Evolutionary conservation across 2,113 vertebrate genomes (phyloP).

Genomic region (Phylloscopus trochiloides): DNA sequence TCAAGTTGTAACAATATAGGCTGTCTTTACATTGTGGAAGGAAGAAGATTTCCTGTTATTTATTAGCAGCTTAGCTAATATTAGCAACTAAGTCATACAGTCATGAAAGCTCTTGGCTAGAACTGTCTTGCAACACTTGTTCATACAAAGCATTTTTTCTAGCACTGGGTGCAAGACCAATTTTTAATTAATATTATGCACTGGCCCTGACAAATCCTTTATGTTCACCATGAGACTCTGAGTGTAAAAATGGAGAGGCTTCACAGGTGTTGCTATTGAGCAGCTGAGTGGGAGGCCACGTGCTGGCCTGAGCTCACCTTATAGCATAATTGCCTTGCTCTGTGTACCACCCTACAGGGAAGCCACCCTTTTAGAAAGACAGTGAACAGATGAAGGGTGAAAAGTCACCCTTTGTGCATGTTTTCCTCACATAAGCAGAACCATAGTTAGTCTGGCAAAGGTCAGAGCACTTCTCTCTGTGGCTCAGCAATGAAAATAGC

Average conservation of each 20-base stretch:
- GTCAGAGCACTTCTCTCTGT: background rate
- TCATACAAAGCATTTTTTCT: background rate
- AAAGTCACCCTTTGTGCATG: background rate
- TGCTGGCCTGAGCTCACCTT: background rate
- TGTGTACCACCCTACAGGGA: background rate
- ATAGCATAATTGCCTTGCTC: fast-evolving
- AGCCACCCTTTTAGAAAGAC: background rate
- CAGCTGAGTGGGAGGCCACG: background rate
- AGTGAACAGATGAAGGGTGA: background rate
- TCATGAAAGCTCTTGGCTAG: background rate
- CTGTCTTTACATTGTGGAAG: background rate
- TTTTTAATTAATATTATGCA: background rate
- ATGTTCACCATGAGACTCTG: background rate
- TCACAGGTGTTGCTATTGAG: background rate
- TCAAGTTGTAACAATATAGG: background rate
- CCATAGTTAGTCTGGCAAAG: background rate
- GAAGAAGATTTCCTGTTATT: background rate
- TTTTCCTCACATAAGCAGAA: background rate
- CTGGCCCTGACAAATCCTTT: background rate
- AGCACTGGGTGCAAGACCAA: background rate
- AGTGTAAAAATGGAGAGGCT: background rate
- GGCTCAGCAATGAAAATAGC: background rate
- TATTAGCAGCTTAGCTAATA: background rate
- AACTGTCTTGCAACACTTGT: background rate
- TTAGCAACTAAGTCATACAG: background rate